These are phyloP conservation scores for Syritta pipiens DNA, from an alignment of 2,888 invertebrate species.

Conservation along the genomic window DNA sequence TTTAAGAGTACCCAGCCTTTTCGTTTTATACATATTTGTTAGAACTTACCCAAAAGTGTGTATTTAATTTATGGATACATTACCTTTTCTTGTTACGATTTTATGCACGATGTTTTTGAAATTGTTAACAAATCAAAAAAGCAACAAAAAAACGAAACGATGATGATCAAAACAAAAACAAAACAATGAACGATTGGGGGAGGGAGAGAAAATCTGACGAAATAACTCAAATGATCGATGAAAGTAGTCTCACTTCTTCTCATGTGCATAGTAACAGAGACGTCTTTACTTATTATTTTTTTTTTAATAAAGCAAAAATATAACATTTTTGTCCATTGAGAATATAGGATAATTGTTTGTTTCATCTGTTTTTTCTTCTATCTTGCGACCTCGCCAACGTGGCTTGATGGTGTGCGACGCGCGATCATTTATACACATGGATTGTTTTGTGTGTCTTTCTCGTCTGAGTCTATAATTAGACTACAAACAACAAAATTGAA, in stretches of 20 bases:
- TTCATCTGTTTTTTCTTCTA: slow-evolving; percentile 19
- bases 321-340: slow-evolving; percentile 15
- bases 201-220: background rate
- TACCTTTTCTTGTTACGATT: background rate
- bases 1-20: slow-evolving; percentile 15
- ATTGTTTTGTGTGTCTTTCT: slow-evolving; percentile 23
- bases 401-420: slow-evolving; percentile 2
- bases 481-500: slow-evolving; percentile 54
- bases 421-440: slow-evolving; percentile 2
- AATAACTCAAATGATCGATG: background rate
- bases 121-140: background rate
- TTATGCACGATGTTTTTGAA: background rate
- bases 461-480: slow-evolving; percentile 58
- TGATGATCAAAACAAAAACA: background rate
- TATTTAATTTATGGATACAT: no score
- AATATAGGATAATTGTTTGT: slow-evolving; percentile 17
- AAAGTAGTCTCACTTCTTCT: slow-evolving; percentile 11
- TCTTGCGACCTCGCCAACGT: slow-evolving; percentile 26
- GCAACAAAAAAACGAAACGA: background rate
- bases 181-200: background rate
- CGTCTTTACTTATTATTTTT: background rate
- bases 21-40: background rate
- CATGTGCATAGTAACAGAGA: slow-evolving; percentile 14
- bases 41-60: background rate
- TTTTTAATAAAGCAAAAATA: background rate